Conservation (phyloP, 1,140 invertebrate genomes). For the Zaprionus kolodkinae region DNA sequence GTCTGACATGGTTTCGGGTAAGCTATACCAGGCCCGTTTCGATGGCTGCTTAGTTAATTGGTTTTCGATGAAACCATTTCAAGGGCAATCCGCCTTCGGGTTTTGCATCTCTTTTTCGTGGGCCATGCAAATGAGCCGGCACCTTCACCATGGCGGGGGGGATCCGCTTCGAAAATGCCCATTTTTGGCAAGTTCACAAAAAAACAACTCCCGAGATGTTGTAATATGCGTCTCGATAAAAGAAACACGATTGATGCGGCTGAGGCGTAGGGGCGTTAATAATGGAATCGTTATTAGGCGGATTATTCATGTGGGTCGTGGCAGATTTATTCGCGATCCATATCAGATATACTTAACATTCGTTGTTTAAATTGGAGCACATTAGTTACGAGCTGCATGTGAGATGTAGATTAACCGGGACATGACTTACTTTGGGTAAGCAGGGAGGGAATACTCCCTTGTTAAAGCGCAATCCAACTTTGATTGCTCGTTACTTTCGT, state of each 20-base stretch:
- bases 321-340: neutral
- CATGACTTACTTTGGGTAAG: constrained; percentile 6
- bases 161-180: constrained; percentile 61
- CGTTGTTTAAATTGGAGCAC: constrained; percentile 5
- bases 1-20: constrained; percentile 41
- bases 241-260: constrained; percentile 49
- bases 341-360: neutral
- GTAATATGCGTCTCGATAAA: constrained; percentile 53
- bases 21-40: constrained; percentile 40
- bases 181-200: constrained; percentile 48
- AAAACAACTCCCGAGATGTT: constrained; percentile 47
- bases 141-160: constrained; percentile 62
- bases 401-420: neutral
- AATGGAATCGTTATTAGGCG: constrained; percentile 39
- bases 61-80: constrained; percentile 67
- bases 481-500: constrained; percentile 16
- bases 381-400: neutral
- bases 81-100: constrained; percentile 66
- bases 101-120: constrained; percentile 53
- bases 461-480: neutral
- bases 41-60: constrained; percentile 66
- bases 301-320: constrained; percentile 2
- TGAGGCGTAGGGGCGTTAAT: constrained; percentile 40
- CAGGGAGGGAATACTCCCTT: neutral
- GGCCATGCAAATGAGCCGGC: constrained; percentile 63